Evolutionary conservation across 2,113 vertebrate genomes (phyloP).

Genomic region (Xiphorhynchus elegans): DNA sequence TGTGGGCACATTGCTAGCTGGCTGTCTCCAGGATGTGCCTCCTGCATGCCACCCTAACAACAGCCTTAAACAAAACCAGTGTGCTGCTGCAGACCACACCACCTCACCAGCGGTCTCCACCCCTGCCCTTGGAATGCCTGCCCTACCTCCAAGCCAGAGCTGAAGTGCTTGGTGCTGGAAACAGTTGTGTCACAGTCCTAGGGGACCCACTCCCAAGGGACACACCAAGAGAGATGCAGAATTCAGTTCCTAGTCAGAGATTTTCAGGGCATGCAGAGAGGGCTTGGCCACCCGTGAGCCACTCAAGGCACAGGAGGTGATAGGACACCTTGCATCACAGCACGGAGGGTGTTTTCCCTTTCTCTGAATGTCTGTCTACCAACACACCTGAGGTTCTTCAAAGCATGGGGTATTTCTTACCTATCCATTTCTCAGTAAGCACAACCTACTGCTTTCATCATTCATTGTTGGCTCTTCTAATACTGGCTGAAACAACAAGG

Average conservation of each 20-base stretch:
- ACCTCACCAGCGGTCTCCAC: fast-evolving
- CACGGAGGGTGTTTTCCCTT: fast-evolving
- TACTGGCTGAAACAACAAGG: background rate
- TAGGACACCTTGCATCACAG: background rate
- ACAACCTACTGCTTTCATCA: background rate
- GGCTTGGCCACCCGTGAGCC: background rate
- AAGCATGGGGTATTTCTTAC: background rate
- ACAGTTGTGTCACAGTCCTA: fast-evolving
- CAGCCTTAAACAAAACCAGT: fast-evolving
- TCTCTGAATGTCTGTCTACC: background rate
- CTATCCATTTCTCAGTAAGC: background rate
- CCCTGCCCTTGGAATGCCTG: background rate
- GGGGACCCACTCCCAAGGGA: background rate
- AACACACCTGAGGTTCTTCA: background rate
- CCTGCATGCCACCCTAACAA: fast-evolving
- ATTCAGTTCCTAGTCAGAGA: background rate
- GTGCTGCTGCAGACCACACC: background rate
- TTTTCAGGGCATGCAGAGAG: background rate
- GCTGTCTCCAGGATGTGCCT: background rate
- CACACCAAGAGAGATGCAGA: background rate
- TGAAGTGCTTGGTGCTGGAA: background rate
- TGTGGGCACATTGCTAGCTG: background rate
- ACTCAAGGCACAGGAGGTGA: background rate
- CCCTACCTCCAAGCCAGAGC: background rate
- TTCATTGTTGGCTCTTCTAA: background rate